Evolutionary conservation across 2,113 vertebrate species (phyloP).

Genomic region (Indicator maculatus): DNA sequence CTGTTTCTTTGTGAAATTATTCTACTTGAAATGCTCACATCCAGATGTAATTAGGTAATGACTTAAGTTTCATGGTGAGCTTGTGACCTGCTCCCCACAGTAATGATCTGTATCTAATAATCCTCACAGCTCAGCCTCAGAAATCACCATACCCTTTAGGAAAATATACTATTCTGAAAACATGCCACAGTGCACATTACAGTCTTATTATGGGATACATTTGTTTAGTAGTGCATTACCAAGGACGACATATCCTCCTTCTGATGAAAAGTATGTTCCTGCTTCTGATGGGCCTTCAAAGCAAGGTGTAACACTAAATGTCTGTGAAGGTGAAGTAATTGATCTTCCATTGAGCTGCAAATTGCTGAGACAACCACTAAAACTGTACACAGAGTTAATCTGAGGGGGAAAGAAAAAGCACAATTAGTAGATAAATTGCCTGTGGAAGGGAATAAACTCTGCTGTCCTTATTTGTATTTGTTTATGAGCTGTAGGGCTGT

Average conservation of each 20-base stretch:
- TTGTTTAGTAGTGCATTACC: conserved; percentile 77
- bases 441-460: background rate
- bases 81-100: background rate
- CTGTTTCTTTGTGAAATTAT: background rate
- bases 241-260: conserved; percentile 91
- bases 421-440: background rate
- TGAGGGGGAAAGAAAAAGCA: conserved; percentile 56
- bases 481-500: background rate
- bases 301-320: conserved; percentile 92
- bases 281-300: conserved; percentile 88
- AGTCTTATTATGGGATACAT: background rate
- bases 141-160: background rate
- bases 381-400: conserved; percentile 88
- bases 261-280: conserved; percentile 91
- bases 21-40: background rate
- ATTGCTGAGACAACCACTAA: conserved; percentile 89
- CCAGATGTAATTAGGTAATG: background rate
- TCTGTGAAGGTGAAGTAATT: conserved; percentile 79
- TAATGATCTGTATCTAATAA: background rate
- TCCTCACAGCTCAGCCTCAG: background rate
- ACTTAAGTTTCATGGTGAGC: background rate
- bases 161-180: background rate
- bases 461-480: background rate
- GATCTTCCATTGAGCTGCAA: conserved; percentile 86
- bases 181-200: background rate